phyloP scores from a whole-genome alignment of 1,140 invertebrate genomes.

The Drosophila simulans region DNA sequence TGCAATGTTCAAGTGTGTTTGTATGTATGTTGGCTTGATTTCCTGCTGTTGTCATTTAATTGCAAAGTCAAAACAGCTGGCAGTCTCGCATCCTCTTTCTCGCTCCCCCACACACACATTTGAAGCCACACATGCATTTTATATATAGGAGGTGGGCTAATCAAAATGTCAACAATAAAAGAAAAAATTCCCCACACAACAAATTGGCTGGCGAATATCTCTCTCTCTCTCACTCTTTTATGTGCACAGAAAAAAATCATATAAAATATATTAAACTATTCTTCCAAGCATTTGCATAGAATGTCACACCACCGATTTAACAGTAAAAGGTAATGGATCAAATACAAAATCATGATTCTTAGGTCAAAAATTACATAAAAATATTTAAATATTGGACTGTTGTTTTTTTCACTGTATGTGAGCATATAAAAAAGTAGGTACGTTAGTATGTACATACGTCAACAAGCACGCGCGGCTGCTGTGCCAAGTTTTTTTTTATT shows the following conservation, averaged over 20 bases:
- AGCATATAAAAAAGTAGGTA: not conserved
- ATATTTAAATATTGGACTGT: too few relatives aligned
- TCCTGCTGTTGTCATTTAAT: conserved; percentile 62
- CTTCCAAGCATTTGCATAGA: not conserved
- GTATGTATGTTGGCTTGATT: conserved; percentile 22
- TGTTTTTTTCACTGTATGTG: conserved; percentile 1
- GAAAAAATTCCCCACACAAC: conserved; percentile 72
- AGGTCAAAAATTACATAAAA: too few relatives aligned
- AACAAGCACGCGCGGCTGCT: conserved; percentile 57
- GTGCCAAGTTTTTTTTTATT: conserved; percentile 17
- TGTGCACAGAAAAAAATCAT: not conserved
- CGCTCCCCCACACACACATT: conserved; percentile 16
- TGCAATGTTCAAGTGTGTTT: conserved; percentile 32
- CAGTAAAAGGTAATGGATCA: too few relatives aligned
- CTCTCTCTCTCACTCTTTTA: not conserved
- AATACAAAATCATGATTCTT: too few relatives aligned
- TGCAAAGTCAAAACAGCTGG: conserved; percentile 70
- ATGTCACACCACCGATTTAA: too few relatives aligned
- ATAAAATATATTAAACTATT: too few relatives aligned
- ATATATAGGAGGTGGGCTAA: conserved; percentile 27
- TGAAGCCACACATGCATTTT: conserved; percentile 13
- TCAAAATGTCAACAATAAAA: conserved; percentile 60
- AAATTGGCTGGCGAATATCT: conserved; percentile 54
- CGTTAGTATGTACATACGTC: conserved; percentile 25
- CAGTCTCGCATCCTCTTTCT: conserved; percentile 35